Conservation (phyloP, 2,888 invertebrate species). For the Pteria penguin region DNA sequence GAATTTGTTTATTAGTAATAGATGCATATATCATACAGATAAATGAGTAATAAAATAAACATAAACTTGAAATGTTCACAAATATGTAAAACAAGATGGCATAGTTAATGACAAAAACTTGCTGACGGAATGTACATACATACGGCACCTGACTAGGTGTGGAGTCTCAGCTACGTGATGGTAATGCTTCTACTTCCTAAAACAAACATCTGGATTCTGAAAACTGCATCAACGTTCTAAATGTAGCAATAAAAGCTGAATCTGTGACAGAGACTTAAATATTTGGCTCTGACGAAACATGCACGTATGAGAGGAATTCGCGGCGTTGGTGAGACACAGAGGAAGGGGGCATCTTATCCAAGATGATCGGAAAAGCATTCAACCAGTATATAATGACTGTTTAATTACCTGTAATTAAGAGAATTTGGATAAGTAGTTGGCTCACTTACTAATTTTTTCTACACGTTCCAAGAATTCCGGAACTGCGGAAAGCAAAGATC, state of each 20-base stretch:
- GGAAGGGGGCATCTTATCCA: neutral
- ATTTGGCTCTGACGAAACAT: too few species aligned
- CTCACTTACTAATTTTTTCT: neutral
- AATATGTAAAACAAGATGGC: too few species aligned
- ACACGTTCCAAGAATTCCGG: neutral
- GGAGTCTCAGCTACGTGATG: too few species aligned
- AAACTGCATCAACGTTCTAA: constrained; percentile 87
- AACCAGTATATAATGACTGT: neutral
- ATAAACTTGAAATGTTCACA: too few species aligned
- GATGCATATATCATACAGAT: too few species aligned
- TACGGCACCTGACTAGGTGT: too few species aligned
- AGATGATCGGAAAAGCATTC: neutral
- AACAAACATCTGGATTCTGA: constrained; percentile 20
- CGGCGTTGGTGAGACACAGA: neutral
- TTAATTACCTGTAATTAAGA: neutral
- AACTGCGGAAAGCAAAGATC: neutral
- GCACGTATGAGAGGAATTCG: neutral
- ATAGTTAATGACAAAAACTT: too few species aligned
- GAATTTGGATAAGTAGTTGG: neutral
- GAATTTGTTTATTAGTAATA: too few species aligned
- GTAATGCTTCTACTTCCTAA: too few species aligned
- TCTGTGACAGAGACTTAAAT: neutral
- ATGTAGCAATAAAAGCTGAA: constrained; percentile 82
- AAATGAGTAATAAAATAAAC: too few species aligned
- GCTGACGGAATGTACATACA: too few species aligned